A percentile compares a stretch with the other conserved stretches of the same genome.
These are phyloP conservation scores for Drosophila hamatofila DNA, from an alignment of 2,888 invertebrate genomes.

Conservation along the genomic window DNA sequence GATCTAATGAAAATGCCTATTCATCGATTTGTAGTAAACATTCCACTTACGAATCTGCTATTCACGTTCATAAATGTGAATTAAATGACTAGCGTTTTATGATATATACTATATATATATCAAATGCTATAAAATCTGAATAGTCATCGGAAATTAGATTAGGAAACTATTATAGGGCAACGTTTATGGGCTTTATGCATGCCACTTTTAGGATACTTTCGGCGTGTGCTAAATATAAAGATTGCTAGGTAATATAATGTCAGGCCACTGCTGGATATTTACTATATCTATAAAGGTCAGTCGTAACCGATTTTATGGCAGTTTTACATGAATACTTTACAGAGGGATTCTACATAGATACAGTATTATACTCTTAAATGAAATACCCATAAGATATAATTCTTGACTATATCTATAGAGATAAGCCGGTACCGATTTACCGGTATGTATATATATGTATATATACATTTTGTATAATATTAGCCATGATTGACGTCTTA, in stretches of 20 bases:
- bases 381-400: neutral
- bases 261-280: neutral
- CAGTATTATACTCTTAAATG: neutral
- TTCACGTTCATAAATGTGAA: conserved; percentile 33
- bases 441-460: too few species aligned
- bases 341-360: too few species aligned
- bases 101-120: conserved; percentile 22
- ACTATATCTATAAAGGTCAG: neutral
- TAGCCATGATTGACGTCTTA: neutral
- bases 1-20: conserved; percentile 42
- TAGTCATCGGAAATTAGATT: conserved; percentile 9
- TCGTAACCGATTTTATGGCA: neutral
- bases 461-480: neutral
- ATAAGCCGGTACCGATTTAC: too few species aligned
- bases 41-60: conserved; percentile 18
- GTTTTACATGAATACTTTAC: neutral
- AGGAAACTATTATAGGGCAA: neutral
- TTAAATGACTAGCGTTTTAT: conserved; percentile 45
- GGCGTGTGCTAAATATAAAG: too few species aligned
- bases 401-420: neutral
- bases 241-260: neutral
- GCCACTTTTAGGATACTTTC: neutral
- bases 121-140: neutral
- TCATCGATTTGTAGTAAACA: conserved; percentile 32
- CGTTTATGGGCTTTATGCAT: neutral